Percentiles rank a stretch among this genome's conserved stretches.
These are phyloP conservation scores for Hiodon alosoides DNA, from an alignment of 2,113 vertebrate species.

Conservation along the genomic window DNA sequence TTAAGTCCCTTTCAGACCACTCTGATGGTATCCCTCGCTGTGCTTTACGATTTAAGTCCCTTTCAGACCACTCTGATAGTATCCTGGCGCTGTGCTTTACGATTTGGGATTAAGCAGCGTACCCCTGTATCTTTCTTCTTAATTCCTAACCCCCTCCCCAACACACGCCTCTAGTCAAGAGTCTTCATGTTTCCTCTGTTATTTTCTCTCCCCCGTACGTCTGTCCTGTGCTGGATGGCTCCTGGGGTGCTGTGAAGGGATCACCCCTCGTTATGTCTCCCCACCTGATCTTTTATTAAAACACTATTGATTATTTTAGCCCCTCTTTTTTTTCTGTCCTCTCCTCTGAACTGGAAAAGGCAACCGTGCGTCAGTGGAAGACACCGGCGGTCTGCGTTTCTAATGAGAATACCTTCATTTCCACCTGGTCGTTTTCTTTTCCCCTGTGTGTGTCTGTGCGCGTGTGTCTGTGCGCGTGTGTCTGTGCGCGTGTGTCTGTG, in stretches of 20 bases:
- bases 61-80: no score
- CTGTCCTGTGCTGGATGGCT: slow-evolving; percentile 75
- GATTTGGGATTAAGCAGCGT: slow-evolving; percentile 21
- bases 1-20: no score
- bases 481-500: no score
- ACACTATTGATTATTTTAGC: slow-evolving; percentile 86
- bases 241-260: slow-evolving; percentile 81
- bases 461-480: no score
- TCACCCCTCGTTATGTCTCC: slow-evolving; percentile 93
- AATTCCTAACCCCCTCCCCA: slow-evolving; percentile 23
- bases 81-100: no score
- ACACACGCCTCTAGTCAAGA: slow-evolving; percentile 41
- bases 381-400: slow-evolving; percentile 75
- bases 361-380: slow-evolving; percentile 76
- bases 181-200: slow-evolving; percentile 43
- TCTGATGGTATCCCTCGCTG: no score
- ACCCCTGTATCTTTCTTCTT: slow-evolving; percentile 35
- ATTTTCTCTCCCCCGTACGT: slow-evolving; percentile 44
- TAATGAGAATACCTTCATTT: slow-evolving; percentile 59
- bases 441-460: slow-evolving; percentile 29
- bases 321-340: slow-evolving; percentile 49
- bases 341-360: slow-evolving; percentile 61
- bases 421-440: no score
- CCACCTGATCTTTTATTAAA: slow-evolving; percentile 99
- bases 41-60: no score